Base-by-base conservation (phyloP, 2,113 vertebrate species). In the Serinus canaria region DNA sequence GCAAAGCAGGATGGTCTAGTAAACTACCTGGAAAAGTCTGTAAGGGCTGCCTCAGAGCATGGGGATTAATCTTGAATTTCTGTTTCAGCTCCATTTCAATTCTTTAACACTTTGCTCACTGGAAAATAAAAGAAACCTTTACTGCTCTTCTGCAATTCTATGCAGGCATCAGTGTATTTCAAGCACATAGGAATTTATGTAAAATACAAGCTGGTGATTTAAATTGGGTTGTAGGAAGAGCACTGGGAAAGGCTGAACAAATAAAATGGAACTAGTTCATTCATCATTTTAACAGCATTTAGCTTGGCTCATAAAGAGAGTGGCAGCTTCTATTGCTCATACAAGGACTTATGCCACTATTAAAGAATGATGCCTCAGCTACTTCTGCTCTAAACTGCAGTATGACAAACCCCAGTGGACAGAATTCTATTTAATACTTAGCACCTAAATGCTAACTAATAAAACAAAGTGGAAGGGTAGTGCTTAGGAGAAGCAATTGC, bases 281-380 rank as follows among this genome's bases (percentile, higher is more conserved):
- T 90, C 82, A 92, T 97, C 90, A 96, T 91, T 94, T 96, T 94
- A 96, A 94, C 81, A 95, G 87, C 69, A 64, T 94, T 95, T 93
- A 88, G 55, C 84, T 91, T 92, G 87, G 76, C 69, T 96, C 76
- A 89, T 96, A 96, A 94, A 95, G 92, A 81, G 89, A 84, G 55
- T 81, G 87, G 83, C 82, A 92, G 60, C 46, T 94, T 94, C 94
- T 95, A 95, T 94, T 95, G 89, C 90, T 95, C 82, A 46, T 74
- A 66, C 74, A 95, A 94, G 73, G 55, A 94, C 92, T 94, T 88
- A 85, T 43, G 55, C 73, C 74, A 80, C 69, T 81, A 58, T 62
- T 94, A 94, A 84, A 83, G 83, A 91, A 69, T 0, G 1, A 81
- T 83, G 79, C 15, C 88, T 95, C 76, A 92, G 73, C 95, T 80